Percentiles rank a stretch among this genome's conserved stretches.
These are phyloP conservation scores for Eulithis prunata DNA, from an alignment of 2,888 invertebrate genomes.

Conservation along the genomic window DNA sequence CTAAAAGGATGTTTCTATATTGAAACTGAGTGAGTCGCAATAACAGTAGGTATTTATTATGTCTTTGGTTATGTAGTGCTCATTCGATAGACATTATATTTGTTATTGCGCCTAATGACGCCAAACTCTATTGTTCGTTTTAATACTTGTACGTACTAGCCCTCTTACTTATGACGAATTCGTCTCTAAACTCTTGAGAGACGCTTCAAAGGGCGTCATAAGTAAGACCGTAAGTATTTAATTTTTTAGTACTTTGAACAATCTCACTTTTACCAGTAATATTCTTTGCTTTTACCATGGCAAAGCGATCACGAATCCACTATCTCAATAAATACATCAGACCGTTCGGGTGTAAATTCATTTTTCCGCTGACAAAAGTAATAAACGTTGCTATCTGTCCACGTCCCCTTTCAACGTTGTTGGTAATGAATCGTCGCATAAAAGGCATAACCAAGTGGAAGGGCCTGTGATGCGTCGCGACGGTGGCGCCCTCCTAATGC, in stretches of 20 bases:
- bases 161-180: too few relatives aligned
- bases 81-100: too few relatives aligned
- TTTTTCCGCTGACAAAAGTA: conserved; percentile 84
- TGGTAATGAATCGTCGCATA: conserved; percentile 82
- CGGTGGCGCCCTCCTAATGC: conserved; percentile 56
- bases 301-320: conserved; percentile 34
- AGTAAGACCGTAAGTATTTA: too few relatives aligned
- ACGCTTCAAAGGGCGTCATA: too few relatives aligned
- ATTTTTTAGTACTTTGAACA: background rate
- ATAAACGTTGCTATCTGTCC: conserved; percentile 81
- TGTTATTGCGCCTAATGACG: too few relatives aligned
- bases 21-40: too few relatives aligned
- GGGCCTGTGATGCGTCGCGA: conserved; percentile 57
- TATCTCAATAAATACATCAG: conserved; percentile 56
- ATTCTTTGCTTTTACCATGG: background rate
- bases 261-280: background rate
- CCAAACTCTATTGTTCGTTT: too few relatives aligned
- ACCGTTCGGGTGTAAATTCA: conserved; percentile 74
- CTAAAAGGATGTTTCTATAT: too few relatives aligned
- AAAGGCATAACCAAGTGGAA: conserved; percentile 84
- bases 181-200: too few relatives aligned
- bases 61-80: too few relatives aligned
- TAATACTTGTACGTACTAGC: too few relatives aligned
- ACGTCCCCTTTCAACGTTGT: conserved; percentile 68
- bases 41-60: too few relatives aligned